These are phyloP conservation scores for Pterobdella sp. DNA, from an alignment of 2,888 invertebrate species.

Conservation along the genomic window DNA sequence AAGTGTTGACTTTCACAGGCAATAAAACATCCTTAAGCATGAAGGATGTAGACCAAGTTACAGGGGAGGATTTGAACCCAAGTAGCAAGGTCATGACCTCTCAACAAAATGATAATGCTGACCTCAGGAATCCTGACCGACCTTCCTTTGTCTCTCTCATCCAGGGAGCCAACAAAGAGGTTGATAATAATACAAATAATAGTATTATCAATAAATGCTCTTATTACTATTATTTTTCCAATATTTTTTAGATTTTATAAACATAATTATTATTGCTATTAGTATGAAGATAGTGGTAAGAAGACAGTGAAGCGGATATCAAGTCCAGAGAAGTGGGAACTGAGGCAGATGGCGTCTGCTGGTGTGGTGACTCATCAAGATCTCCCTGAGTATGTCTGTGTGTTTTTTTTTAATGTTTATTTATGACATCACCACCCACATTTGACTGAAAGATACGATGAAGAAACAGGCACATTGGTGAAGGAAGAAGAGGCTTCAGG, in stretches of 20 bases:
- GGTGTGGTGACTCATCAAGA: slow-evolving; percentile 85
- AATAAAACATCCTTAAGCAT: slow-evolving; percentile 17
- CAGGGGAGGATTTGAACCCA: slow-evolving; percentile 89
- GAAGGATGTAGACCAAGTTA: slow-evolving; percentile 82
- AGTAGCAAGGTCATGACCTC: slow-evolving; percentile 34
- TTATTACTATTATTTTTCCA: neutral
- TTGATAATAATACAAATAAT: slow-evolving; percentile 27
- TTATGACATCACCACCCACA: neutral
- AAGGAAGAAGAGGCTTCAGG: slow-evolving; percentile 56
- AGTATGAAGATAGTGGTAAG: slow-evolving; percentile 41
- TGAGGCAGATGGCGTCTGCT: slow-evolving; percentile 91
- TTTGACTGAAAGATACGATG: slow-evolving; percentile 12
- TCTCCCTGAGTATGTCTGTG: slow-evolving; percentile 71
- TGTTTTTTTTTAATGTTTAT: neutral
- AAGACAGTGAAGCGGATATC: slow-evolving; percentile 69
- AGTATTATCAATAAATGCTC: neutral
- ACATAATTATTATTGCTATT: neutral
- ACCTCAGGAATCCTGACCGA: slow-evolving; percentile 76
- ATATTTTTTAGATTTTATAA: too few species aligned
- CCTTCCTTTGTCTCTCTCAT: slow-evolving; percentile 59
- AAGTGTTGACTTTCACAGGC: slow-evolving; percentile 86
- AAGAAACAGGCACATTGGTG: slow-evolving; percentile 82
- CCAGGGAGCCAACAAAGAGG: slow-evolving; percentile 34
- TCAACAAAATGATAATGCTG: slow-evolving; percentile 45
- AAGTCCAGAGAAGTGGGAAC: slow-evolving; percentile 91